Percentiles rank a stretch among this genome's conserved stretches.
phyloP scores from a whole-genome alignment of 2,888 invertebrate species.

The Synanthedon tipuliformis region DNA sequence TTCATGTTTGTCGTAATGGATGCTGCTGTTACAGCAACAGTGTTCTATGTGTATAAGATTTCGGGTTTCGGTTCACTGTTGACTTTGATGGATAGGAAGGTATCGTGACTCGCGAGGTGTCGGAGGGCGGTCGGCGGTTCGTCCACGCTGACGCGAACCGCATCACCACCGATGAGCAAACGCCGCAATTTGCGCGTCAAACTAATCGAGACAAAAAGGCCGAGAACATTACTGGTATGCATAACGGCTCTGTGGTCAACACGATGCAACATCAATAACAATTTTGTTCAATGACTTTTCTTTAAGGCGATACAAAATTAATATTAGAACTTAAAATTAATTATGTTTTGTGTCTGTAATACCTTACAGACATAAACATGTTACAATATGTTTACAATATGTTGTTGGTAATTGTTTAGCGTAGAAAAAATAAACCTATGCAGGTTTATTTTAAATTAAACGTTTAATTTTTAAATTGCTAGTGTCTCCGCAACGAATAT shows the following conservation, averaged over 20 bases:
- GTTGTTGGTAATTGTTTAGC: no score
- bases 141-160: conserved; percentile 4
- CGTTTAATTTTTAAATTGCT: no score
- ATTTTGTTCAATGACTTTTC: background rate
- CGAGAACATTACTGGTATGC: conserved; percentile 15
- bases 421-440: no score
- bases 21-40: background rate
- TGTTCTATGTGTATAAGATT: no score
- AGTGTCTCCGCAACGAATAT: no score
- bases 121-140: conserved; percentile 9
- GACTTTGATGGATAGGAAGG: conserved; percentile 47
- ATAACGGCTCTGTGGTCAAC: conserved; percentile 4
- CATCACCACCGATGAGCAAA: conserved; percentile 16
- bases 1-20: background rate
- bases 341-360: no score
- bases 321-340: no score
- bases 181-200: conserved; percentile 31
- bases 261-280: background rate
- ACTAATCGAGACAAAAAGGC: conserved; percentile 25
- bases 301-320: no score
- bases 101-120: conserved; percentile 20
- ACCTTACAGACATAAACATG: no score
- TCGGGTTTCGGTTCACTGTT: conserved; percentile 3
- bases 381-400: no score
- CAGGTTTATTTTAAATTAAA: no score